Base-by-base conservation (phyloP, 2,797 vertebrate genomes). In the Enteromius trimaculatus region DNA sequence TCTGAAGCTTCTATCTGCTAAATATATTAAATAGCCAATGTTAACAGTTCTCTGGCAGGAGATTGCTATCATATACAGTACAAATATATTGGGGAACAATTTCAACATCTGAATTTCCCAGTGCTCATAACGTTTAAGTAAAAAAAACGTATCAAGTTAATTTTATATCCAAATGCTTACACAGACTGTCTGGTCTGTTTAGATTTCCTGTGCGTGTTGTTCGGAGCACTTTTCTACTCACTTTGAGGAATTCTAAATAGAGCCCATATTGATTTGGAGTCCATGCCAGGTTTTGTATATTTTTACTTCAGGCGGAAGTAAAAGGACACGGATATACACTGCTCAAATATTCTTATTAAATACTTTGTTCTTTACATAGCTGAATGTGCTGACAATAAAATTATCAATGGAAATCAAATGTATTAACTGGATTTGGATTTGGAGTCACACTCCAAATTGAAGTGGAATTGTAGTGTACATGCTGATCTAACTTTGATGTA, bases 171-270 rank as follows among this genome's bases (percentile, higher is more conserved):
- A 47, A 77, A 77, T 58, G 55, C 55, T 77, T 62, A 29, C 55
- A 44, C 8, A 16, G 13, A 4, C 53, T 26, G 16, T 62, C 58
- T 60, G 11, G 3, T 77, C 23, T 64, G 39, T 77, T 62, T 77
- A 62, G 37, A 21, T 21, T 62, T 62, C 16, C 19, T 37, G 19
- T 62, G 14, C 1, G 0, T 44, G 23, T 64, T 47, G 58, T 44
- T 23, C 5, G 5, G 17, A 17, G 76, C 39, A 21, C 23, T 64
- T 77, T 58, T 77, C 23, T 47, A 16, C 16, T 77, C 23, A 77
- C 47, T 77, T 64, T 77, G 23, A 44, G 9, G n/a, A 77, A 77
- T 26, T 31, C 42, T 77, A 60, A 77, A 69, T 21, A 23, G 34
- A 47, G 77, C 13, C 29, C 19, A 65, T 65, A 72, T 17, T 72